Evolutionary conservation across 2,888 invertebrate genomes (phyloP), one percentile per base, ranked within the genome.

Genomic region (Entomobrya proxima): DNA sequence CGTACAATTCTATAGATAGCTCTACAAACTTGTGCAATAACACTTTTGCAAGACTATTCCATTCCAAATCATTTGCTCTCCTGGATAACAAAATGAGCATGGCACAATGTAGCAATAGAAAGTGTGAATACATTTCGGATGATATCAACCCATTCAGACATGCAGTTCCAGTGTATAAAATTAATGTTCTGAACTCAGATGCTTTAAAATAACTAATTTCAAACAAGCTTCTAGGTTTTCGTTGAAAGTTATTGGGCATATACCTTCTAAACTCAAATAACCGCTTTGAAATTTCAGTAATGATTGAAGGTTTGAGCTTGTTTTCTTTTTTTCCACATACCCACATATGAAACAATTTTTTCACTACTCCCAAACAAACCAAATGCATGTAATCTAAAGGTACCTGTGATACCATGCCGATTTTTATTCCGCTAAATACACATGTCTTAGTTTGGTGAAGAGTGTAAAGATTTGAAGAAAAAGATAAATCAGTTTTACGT

Each of bases 41-140:
- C 32, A 30, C 13, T 95, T 96, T 30, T 9, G 61, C 61, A 4
- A 61, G 5, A 4, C 1, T 4, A 35, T 61, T 61, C 61, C 61
- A 30, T 21, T 61, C 61, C 1, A 3, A 3, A 21, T 61, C 27
- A 18, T 9, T 50, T 44, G 58, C 24, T 21, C n/a, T 37, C 27
- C n/a, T 15, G 1, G 44, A 64, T 35, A 50, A 35, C 13, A 83
- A 50, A 32, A 77, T 52, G n/a, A 47, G 9, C 21, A 76, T 47
- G 13, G 40, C 77, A 18, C 24, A 18, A 27, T 24, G 40, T 5
- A 84, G 13, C 1, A 77, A n/a, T 35, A 85, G 27, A 55, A 76
- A 86, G 27, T 86, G 67, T 2, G 40, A 3, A 30, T 58, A 86
- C 27, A 35, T 32, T 50, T 40, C 40, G 5, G 5, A 13, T 15